Conservation (phyloP, 2,888 invertebrate genomes). For the Amaurobius ferox region DNA sequence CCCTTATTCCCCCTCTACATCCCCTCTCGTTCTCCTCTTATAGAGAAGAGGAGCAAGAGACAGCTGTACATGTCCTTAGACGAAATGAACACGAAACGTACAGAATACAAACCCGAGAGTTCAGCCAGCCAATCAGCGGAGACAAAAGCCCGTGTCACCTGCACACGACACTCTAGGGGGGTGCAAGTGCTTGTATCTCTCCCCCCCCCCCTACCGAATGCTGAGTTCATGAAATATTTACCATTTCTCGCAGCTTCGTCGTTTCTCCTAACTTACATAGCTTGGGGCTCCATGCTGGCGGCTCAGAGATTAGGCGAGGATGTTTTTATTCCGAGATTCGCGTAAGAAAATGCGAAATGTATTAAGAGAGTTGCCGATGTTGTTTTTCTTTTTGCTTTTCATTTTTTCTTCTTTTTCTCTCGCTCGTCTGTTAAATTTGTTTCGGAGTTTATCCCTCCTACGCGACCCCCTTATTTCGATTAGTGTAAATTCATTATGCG, state of each 20-base stretch:
- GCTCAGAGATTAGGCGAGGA: conserved; percentile 52
- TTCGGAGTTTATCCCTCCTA: conserved; percentile 13
- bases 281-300: conserved; percentile 49
- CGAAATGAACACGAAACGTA: conserved; percentile 71
- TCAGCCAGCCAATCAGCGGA: conserved; percentile 72
- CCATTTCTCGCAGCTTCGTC: conserved; percentile 58
- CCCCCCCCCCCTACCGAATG: conserved; percentile 23
- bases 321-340: conserved; percentile 37
- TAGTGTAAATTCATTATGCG: conserved; percentile 27
- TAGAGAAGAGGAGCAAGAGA: conserved; percentile 20
- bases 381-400: background rate
- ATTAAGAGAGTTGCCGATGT: conserved; percentile 22
- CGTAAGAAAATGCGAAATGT: conserved; percentile 45
- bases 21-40: conserved; percentile 21
- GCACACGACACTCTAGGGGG: conserved; percentile 65
- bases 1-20: background rate
- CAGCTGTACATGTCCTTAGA: conserved; percentile 71
- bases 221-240: conserved; percentile 71
- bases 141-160: conserved; percentile 71
- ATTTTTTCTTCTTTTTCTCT: background rate
- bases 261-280: conserved; percentile 55
- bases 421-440: conserved; percentile 14
- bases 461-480: conserved; percentile 22
- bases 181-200: background rate
- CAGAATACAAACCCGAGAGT: conserved; percentile 70